These are phyloP conservation scores for Geotrypetes seraphini DNA, from an alignment of 2,797 vertebrate species.

Conservation along the genomic window DNA sequence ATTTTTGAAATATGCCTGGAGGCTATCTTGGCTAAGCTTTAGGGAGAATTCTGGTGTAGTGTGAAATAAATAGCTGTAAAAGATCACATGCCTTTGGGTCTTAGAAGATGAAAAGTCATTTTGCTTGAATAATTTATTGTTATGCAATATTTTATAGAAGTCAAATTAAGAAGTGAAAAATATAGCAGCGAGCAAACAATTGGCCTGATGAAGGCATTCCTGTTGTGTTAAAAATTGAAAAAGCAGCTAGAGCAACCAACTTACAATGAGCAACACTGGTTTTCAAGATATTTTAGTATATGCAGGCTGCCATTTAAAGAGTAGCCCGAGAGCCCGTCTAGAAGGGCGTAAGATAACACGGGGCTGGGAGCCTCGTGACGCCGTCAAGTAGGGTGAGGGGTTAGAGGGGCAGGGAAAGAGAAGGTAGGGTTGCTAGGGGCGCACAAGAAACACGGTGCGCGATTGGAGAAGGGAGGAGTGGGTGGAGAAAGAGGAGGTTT, in stretches of 20 bases:
- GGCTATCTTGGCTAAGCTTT: slow-evolving; percentile 75
- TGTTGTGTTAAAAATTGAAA: slow-evolving; percentile 47
- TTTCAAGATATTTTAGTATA: too few species aligned
- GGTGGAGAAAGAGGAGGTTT: too few species aligned
- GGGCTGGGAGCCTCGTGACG: too few species aligned
- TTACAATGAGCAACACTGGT: slow-evolving; percentile 5
- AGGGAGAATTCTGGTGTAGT: slow-evolving; percentile 75
- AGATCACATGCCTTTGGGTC: slow-evolving; percentile 82
- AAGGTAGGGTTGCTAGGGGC: too few species aligned
- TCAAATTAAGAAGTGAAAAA: slow-evolving; percentile 44
- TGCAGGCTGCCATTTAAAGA: too few species aligned
- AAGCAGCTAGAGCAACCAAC: slow-evolving; percentile 9
- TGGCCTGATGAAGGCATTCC: slow-evolving; percentile 20
- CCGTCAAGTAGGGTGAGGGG: too few species aligned
- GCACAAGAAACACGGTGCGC: too few species aligned
- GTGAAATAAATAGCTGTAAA: slow-evolving; percentile 92
- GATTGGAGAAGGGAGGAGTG: too few species aligned
- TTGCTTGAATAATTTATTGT: slow-evolving; percentile 74
- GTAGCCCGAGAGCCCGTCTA: too few species aligned
- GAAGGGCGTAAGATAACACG: too few species aligned
- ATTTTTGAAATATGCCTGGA: slow-evolving; percentile 86
- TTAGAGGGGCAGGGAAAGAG: too few species aligned
- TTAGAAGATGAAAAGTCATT: slow-evolving; percentile 85
- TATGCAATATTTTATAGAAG: slow-evolving; percentile 70
- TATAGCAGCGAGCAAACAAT: slow-evolving; percentile 52